Evolutionary conservation across 1,140 invertebrate genomes (phyloP).

Genomic region (Apis dorsata): DNA sequence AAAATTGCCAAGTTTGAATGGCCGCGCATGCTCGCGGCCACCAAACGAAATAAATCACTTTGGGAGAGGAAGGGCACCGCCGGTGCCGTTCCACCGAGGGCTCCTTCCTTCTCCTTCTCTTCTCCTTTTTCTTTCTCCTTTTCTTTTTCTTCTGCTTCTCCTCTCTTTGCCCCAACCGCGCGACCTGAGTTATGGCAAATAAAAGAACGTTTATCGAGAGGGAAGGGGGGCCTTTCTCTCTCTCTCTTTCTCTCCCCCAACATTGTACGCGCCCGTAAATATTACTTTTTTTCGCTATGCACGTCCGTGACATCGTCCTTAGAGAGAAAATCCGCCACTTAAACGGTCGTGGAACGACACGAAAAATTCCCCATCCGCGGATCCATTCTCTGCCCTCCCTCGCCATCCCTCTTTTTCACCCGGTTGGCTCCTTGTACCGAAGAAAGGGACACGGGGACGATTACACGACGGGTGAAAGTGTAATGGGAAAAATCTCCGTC

Average conservation of each 20-base stretch:
- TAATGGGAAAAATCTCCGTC: constrained; percentile 28
- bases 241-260: background rate
- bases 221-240: background rate
- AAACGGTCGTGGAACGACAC: constrained; percentile 7
- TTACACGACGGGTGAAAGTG: constrained; percentile 11
- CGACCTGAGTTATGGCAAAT: constrained; percentile 63
- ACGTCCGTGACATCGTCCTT: constrained; percentile 32
- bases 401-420: constrained; percentile 18
- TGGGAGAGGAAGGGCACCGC: constrained; percentile 46
- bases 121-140: no score
- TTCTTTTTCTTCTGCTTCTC: background rate
- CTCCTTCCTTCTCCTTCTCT: constrained; percentile 12
- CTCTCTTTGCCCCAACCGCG: constrained; percentile 4
- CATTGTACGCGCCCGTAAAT: constrained; percentile 54
- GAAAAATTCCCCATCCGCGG: constrained; percentile 18
- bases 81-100: constrained; percentile 45
- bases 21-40: constrained; percentile 47
- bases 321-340: constrained; percentile 48
- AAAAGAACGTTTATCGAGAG: constrained; percentile 24
- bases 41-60: constrained; percentile 66
- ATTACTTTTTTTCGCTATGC: constrained; percentile 43
- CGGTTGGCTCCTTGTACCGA: background rate
- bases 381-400: constrained; percentile 13
- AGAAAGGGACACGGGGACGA: constrained; percentile 12
- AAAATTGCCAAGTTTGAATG: constrained; percentile 65